Evolutionary conservation across 2,113 vertebrate genomes (phyloP).

Genomic region (Verasper variegatus): DNA sequence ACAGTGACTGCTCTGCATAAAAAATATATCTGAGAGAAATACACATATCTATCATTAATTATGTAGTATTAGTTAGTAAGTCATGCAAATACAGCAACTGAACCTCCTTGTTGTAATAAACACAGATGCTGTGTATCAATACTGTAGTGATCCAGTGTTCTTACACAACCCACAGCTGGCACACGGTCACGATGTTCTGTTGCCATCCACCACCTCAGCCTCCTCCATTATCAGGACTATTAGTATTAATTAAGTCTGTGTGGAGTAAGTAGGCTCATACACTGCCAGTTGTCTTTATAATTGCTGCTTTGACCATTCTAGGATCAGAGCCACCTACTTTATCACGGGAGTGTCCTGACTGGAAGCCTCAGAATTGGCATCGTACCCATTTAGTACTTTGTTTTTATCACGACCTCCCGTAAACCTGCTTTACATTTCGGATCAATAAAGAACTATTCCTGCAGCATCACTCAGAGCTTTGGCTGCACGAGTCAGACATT

Average conservation of each 20-base stretch:
- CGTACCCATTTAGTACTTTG: slow-evolving; percentile 52
- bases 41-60: not conserved
- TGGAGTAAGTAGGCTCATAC: slow-evolving; percentile 26
- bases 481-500: not conserved
- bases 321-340: slow-evolving; percentile 56
- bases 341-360: slow-evolving; percentile 51
- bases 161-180: not conserved
- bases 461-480: not conserved
- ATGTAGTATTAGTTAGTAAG: not conserved
- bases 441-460: slow-evolving; percentile 7
- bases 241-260: slow-evolving; percentile 49
- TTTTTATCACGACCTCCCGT: slow-evolving; percentile 43
- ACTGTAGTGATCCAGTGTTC: not conserved
- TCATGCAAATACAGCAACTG: not conserved
- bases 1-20: not conserved
- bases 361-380: slow-evolving; percentile 47
- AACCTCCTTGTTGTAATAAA: not conserved
- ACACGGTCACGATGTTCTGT: not conserved
- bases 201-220: not conserved
- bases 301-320: slow-evolving; percentile 48
- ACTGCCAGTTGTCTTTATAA: slow-evolving; percentile 54
- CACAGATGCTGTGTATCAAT: not conserved
- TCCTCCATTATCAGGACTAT: slow-evolving; percentile 43
- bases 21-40: not conserved
- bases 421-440: slow-evolving; percentile 36